These are phyloP conservation scores for Alethe diademata DNA, from an alignment of 2,113 vertebrate species.

Conservation along the genomic window DNA sequence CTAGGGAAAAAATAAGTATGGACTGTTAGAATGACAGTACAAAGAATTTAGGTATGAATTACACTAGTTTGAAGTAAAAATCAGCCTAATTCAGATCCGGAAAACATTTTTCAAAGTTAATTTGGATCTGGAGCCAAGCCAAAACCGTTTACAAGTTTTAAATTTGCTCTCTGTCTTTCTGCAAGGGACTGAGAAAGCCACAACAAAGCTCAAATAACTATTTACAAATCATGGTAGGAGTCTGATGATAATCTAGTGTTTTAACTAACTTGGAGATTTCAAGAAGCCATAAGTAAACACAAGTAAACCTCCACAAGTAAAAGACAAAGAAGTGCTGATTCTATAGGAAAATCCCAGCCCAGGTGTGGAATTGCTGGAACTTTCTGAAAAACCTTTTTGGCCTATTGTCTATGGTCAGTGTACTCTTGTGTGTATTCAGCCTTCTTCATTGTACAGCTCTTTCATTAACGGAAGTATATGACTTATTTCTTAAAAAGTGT, in stretches of 20 bases:
- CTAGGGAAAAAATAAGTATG: slow-evolving; percentile 48
- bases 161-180: neutral
- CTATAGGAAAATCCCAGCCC: neutral
- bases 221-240: neutral
- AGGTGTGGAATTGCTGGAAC: neutral
- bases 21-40: neutral
- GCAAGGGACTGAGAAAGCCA: neutral
- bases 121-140: neutral
- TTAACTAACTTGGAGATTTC: neutral
- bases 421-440: neutral
- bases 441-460: neutral
- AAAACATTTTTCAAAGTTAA: neutral
- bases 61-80: neutral
- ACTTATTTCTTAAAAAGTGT: neutral
- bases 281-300: neutral
- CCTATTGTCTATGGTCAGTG: neutral
- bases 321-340: neutral
- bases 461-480: neutral
- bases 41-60: neutral
- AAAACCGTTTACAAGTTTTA: neutral
- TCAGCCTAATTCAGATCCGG: neutral
- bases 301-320: neutral
- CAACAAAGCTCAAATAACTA: neutral
- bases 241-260: neutral
- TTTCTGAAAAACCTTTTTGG: neutral